Conservation (phyloP, 2,113 vertebrate genomes). For the Sander lucioperca region DNA sequence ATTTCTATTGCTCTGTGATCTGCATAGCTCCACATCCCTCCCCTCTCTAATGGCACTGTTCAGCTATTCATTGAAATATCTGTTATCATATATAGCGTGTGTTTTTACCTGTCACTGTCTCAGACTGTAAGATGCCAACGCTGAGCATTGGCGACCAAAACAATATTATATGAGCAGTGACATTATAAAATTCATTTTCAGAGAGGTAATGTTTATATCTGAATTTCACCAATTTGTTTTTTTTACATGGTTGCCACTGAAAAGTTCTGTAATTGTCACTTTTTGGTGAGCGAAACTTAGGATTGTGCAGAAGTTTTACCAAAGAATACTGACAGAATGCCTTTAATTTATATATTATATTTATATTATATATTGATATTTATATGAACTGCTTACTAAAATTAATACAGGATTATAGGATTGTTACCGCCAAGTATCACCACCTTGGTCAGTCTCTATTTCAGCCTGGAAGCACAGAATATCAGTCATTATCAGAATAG, state of each 20-base stretch:
- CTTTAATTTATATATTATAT: too few species aligned
- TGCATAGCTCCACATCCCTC: conserved; percentile 74
- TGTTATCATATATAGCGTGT: conserved; percentile 77
- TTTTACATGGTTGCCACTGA: conserved; percentile 31
- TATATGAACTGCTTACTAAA: neutral
- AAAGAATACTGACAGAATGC: neutral
- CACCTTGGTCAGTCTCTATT: neutral
- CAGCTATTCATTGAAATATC: conserved; percentile 84
- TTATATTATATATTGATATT: too few species aligned
- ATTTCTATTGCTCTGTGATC: conserved; percentile 75
- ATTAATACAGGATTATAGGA: neutral
- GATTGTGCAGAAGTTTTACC: conserved; percentile 6
- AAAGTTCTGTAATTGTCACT: conserved; percentile 27
- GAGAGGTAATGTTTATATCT: conserved; percentile 35
- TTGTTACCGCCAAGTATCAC: neutral
- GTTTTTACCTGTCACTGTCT: conserved; percentile 79
- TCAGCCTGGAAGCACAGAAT: neutral
- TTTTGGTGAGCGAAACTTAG: conserved; percentile 7
- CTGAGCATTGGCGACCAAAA: conserved; percentile 55
- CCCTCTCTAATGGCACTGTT: conserved; percentile 77
- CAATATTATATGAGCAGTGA: conserved; percentile 70
- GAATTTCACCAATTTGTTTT: conserved; percentile 58
- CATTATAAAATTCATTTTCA: conserved; percentile 53
- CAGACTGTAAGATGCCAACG: conserved; percentile 28
- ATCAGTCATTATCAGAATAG: neutral